phyloP scores from a whole-genome alignment of 2,797 vertebrate genomes.

The Lithobates sylvaticus region DNA sequence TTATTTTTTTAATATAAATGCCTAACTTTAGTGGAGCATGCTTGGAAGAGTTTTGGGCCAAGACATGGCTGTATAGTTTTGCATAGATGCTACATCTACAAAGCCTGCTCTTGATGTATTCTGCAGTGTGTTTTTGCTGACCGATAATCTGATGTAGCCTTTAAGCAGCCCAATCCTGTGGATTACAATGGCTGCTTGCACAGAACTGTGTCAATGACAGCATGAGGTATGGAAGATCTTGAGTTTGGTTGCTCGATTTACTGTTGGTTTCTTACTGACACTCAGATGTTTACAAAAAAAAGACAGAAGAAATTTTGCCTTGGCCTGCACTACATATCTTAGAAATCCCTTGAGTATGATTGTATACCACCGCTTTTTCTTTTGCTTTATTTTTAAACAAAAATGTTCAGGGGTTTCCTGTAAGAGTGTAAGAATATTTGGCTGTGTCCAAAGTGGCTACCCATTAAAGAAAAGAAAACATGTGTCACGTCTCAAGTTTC shows the following conservation, averaged over 20 bases:
- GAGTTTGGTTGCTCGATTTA: slow-evolving; percentile 8
- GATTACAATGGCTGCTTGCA: slow-evolving; percentile 44
- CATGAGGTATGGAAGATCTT: neutral
- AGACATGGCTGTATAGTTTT: slow-evolving; percentile 15
- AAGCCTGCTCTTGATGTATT: neutral
- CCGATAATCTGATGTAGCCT: slow-evolving; percentile 14
- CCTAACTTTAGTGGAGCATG: slow-evolving; percentile 41
- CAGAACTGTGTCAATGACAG: neutral
- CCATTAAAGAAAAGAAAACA: neutral
- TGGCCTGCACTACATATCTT: slow-evolving; percentile 50
- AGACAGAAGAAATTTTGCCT: neutral
- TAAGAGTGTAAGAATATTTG: slow-evolving; percentile 1
- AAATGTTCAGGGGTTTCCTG: neutral
- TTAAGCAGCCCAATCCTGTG: slow-evolving; percentile 52
- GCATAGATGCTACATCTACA: neutral
- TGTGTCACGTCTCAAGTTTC: too few relatives aligned
- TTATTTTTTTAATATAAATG: slow-evolving; percentile 25
- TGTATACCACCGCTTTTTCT: neutral
- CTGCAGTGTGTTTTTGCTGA: neutral
- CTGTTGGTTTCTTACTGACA: neutral
- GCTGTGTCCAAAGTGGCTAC: neutral
- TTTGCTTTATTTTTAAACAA: neutral
- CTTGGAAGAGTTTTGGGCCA: slow-evolving; percentile 20
- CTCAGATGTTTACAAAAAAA: slow-evolving; percentile 46
- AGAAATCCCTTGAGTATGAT: neutral